Percentiles rank a stretch among this genome's conserved stretches.
phyloP scores from a whole-genome alignment of 1,140 invertebrate species.

The Glomeris maerens region DNA sequence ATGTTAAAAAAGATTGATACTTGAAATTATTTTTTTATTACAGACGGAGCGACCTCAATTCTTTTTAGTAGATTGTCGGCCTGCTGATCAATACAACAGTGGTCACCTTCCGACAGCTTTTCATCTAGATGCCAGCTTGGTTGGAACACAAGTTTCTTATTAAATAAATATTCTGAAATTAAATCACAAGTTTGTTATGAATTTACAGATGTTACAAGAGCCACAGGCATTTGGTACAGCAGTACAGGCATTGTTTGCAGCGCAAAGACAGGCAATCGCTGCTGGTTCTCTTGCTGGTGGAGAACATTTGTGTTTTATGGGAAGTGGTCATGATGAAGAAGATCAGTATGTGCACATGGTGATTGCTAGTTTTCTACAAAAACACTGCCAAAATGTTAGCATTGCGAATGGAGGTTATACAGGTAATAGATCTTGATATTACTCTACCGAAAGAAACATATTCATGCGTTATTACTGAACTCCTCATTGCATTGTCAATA shows the following conservation, averaged over 20 bases:
- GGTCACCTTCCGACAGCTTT: conserved; percentile 94
- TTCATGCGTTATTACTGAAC: too few species aligned
- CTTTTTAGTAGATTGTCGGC: conserved; percentile 93
- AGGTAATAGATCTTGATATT: conserved; percentile 33
- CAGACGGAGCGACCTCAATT: conserved; percentile 39
- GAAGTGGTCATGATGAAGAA: conserved; percentile 86
- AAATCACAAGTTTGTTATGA: conserved; percentile 7
- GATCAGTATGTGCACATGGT: conserved; percentile 98
- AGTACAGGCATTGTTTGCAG: conserved; percentile 78
- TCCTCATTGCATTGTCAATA: too few species aligned
- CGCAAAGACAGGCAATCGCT: conserved; percentile 75
- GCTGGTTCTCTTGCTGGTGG: conserved; percentile 78
- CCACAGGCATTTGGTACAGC: conserved; percentile 86
- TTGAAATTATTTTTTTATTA: too few species aligned
- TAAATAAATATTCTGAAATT: conserved; percentile 5
- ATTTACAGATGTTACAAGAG: conserved; percentile 73
- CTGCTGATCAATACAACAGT: conserved; percentile 90
- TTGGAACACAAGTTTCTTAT: conserved; percentile 25
- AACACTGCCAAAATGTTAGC: conserved; percentile 81
- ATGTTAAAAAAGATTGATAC: not conserved
- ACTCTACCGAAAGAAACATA: too few species aligned
- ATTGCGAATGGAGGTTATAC: conserved; percentile 83
- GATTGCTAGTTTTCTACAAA: conserved; percentile 89
- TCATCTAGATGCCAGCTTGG: conserved; percentile 89
- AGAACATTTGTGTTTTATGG: conserved; percentile 93